These are phyloP conservation scores for Todiramphus saurophagus DNA, from an alignment of 2,113 vertebrate species.

Conservation along the genomic window DNA sequence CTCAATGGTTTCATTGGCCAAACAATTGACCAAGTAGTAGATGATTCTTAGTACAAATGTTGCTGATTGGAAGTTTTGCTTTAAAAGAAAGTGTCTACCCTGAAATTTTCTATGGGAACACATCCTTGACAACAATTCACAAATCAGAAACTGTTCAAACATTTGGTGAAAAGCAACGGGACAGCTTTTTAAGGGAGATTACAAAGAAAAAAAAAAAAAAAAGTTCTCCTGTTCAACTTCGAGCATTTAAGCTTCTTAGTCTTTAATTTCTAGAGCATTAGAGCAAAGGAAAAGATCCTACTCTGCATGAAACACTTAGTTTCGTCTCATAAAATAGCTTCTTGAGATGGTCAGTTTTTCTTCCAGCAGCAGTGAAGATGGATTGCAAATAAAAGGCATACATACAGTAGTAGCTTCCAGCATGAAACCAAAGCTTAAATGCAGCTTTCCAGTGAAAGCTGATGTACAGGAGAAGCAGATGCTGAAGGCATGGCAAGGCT, in stretches of 20 bases:
- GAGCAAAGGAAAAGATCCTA: background rate
- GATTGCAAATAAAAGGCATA: background rate
- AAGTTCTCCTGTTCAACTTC: background rate
- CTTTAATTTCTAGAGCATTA: background rate
- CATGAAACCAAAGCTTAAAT: background rate
- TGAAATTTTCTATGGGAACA: background rate
- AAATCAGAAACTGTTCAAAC: background rate
- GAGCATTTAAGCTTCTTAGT: background rate
- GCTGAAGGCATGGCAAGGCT: background rate
- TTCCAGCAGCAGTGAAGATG: background rate
- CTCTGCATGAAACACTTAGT: background rate
- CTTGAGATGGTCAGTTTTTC: background rate
- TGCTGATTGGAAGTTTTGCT: background rate
- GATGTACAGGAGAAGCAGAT: background rate
- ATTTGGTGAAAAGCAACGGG: background rate
- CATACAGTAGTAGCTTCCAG: background rate
- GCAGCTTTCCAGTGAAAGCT: background rate
- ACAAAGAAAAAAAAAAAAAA: background rate
- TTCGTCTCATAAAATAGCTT: background rate
- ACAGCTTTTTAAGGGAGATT: background rate
- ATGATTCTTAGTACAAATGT: background rate
- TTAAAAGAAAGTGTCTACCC: background rate
- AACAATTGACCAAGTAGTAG: background rate
- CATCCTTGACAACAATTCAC: background rate
- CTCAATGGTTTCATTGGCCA: background rate